Evolutionary conservation across 2,113 vertebrate species (phyloP), one percentile per base, ranked within the genome.

Genomic region (Suncus etruscus): DNA sequence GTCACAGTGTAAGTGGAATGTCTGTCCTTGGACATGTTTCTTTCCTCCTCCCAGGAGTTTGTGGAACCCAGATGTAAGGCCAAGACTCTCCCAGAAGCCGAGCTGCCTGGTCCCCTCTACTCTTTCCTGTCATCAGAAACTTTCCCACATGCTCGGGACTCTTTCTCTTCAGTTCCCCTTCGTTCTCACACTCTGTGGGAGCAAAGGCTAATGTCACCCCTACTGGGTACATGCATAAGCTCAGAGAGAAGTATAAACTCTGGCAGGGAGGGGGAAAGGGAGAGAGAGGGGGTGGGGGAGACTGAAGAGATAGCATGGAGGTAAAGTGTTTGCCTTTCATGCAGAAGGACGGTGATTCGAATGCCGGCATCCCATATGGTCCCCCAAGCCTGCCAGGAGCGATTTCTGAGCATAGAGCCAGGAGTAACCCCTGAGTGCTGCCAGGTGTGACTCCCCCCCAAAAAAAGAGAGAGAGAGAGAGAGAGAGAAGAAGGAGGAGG

Each of bases 11-110:
- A 22, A 61, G 63, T 73, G 31, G 9, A n/a, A 24, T 39, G 61
- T 16, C 3, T 6, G 82, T 83, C 32, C 77, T 45, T 27, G 68
- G 75, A 27, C 32, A 24, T 29, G 32, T 47, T 68, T 1, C 2
- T 63, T 81, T 88, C 29, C 18, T 90, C 69, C 65, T 87, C 45
- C 54, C 68, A 47, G 69, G 22, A 87, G 27, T 73, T 5, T 77
- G 31, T 68, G 50, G 78, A 69, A 73, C 48, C 32, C 73, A 27
- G 74, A 79, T 69, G 48, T 77, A 75, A 78, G 6, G 29, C 25
- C 22, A 25, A 18, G 22, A 22, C 50, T 27, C 29, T 11, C 68
- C 66, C n/a, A 31, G 85, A 39, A 39, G 39, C 39, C 39, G 39
- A 39, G 81, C n/a, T 54, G 7, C 68, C 74, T 1, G 0, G 8